phyloP scores from a whole-genome alignment of 2,797 vertebrate genomes.

The Gambusia yucatana region DNA sequence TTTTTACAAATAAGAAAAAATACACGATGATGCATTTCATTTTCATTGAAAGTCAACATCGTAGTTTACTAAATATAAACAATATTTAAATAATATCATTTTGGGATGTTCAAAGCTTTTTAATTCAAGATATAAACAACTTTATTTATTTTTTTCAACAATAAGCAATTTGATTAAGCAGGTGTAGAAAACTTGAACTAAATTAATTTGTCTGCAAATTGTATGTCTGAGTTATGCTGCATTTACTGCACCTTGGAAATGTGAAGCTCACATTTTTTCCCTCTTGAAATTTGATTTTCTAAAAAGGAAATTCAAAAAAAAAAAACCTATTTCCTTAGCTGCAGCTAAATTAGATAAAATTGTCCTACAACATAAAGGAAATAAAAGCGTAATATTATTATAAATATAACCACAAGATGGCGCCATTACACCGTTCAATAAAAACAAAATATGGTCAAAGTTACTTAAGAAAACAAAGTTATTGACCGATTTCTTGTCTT shows the following conservation, averaged over 20 bases:
- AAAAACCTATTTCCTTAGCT: too few species aligned
- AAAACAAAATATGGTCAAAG: not conserved
- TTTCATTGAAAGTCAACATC: not conserved
- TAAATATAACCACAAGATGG: slow-evolving; percentile 18
- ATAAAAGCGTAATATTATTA: not conserved
- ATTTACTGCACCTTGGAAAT: not conserved
- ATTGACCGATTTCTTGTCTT: not conserved
- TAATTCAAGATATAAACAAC: not conserved
- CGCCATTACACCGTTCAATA: not conserved
- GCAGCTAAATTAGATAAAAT: not conserved
- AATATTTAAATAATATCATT: not conserved
- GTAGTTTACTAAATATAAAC: not conserved
- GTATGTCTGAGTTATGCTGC: not conserved
- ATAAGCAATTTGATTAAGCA: not conserved
- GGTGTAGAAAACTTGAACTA: not conserved
- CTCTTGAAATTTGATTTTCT: not conserved
- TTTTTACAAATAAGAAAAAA: not conserved
- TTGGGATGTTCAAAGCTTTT: not conserved
- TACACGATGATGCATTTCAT: not conserved
- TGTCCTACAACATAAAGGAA: not conserved
- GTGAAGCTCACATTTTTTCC: not conserved
- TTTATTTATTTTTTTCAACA: not conserved
- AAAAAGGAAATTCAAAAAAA: not conserved
- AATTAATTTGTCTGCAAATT: not conserved
- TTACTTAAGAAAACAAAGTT: not conserved